Evolutionary conservation across 2,113 vertebrate species (phyloP), one percentile per base, ranked within the genome.

Genomic region (Chionomys nivalis): DNA sequence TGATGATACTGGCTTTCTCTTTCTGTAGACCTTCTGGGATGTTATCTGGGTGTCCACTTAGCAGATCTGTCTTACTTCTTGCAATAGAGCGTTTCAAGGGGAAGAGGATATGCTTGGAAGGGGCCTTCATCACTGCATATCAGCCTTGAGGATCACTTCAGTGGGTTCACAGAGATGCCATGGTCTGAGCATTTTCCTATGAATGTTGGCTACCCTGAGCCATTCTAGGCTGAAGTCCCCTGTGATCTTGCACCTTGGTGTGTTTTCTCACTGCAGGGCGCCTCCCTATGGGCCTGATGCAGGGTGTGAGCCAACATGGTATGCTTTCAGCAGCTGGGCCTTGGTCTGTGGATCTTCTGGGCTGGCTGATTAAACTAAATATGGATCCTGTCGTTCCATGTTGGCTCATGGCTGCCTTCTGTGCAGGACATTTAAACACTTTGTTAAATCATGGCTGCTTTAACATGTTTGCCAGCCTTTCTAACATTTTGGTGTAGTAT

Each of bases 381-480:
- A 28, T 49, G 61, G 61, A 44, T 12, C 17, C 42, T 33, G 28
- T 16, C 9, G 11, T 58, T 58, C 52, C 33, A n/a, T 58, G 52
- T 58, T 81, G 52, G 47, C 21, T 52, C 36, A 81, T 36, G 55
- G 33, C 10, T 58, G 19, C 52, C 17, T 58, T 36, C 33, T 58
- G 36, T n/a, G 33, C 2, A 23, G 49, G 31, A 55, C 33, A 93
- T 55, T 93, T 90, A 88, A 77, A 42, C 19, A 82, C 73, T 97
- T 95, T 81, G 21, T 66, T 24, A 87, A 70, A 66, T 95, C 14
- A 81, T 77, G 33, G 31, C 16, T 94, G 10, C 36, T 92, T 92
- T 72, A 90, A 82, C 85, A 87, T 87, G 17, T 49, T 85, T 92
- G 42, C 81, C 85, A 95, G 85, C 86, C 73, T 85, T 79, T 89